phyloP scores from a whole-genome alignment of 2,113 vertebrate species.

The Progne subis region DNA sequence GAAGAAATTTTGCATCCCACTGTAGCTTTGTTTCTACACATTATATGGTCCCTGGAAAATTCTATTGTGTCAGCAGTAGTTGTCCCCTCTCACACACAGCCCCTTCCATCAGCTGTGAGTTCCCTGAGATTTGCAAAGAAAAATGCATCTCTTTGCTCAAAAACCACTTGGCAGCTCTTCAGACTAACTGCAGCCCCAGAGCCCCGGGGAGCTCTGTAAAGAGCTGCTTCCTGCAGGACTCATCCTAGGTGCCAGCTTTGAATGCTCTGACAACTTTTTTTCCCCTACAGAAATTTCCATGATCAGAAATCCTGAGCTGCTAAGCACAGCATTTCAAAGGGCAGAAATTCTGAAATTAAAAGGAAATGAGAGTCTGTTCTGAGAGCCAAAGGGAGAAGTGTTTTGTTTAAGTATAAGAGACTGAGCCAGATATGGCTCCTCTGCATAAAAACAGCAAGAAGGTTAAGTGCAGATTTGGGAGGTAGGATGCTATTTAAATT shows the following conservation, averaged over 20 bases:
- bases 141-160: not conserved
- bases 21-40: not conserved
- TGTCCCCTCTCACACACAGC: not conserved
- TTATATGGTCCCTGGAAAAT: not conserved
- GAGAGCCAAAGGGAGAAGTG: not conserved
- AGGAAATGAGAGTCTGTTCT: not conserved
- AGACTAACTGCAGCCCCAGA: not conserved
- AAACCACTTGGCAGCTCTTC: not conserved
- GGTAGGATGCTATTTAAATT: not conserved
- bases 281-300: not conserved
- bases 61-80: not conserved
- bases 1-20: not conserved
- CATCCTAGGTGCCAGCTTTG: not conserved
- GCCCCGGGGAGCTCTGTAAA: not conserved
- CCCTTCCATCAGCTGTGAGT: not conserved
- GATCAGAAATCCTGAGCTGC: not conserved
- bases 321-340: not conserved
- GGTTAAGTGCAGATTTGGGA: not conserved
- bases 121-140: not conserved
- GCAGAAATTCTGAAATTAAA: not conserved
- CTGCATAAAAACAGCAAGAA: not conserved
- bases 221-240: not conserved
- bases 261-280: not conserved
- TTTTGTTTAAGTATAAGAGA: not conserved
- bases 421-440: not conserved